Conservation (phyloP, 2,797 vertebrate species). For the Manis crassicaudata region DNA sequence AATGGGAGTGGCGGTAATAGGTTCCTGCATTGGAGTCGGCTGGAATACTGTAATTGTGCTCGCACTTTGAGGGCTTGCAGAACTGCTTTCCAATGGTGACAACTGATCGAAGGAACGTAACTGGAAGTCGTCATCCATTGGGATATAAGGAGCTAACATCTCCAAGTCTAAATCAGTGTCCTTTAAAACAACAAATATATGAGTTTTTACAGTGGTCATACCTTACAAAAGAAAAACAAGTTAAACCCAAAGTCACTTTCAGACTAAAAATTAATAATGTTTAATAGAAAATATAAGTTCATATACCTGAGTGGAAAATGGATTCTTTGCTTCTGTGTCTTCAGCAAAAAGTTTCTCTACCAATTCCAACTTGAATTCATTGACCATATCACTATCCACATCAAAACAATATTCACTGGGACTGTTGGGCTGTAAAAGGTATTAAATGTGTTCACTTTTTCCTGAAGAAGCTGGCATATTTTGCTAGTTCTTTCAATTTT, state of each 20-base stretch:
- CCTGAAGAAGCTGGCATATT: constrained; percentile 1
- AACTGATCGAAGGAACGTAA: constrained; percentile 91
- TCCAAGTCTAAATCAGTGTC: constrained; percentile 95
- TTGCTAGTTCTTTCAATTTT: constrained; percentile 52
- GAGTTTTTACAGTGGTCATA: constrained; percentile 45
- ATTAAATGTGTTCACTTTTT: constrained; percentile 68
- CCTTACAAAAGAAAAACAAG: constrained; percentile 43
- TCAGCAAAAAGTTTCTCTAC: constrained; percentile 98
- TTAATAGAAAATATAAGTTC: constrained; percentile 46
- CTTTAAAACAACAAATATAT: constrained; percentile 81
- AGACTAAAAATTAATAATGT: constrained; percentile 46
- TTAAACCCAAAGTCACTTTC: constrained; percentile 33
- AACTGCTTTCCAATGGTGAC: constrained; percentile 88
- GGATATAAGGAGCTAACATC: constrained; percentile 98
- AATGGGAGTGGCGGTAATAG: neutral
- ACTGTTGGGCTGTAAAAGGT: constrained; percentile 89
- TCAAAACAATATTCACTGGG: constrained; percentile 92
- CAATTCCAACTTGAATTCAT: constrained; percentile 96
- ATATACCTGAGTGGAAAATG: constrained; percentile 93
- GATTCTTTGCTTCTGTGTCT: constrained; percentile 94
- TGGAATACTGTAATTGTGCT: constrained; percentile 81
- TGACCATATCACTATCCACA: constrained; percentile 94
- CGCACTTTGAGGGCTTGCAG: constrained; percentile 81
- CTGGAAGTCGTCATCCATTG: constrained; percentile 99
- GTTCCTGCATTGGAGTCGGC: constrained; percentile 73